Conservation (phyloP, 1,140 invertebrate species). For the Prorops nasuta region DNA sequence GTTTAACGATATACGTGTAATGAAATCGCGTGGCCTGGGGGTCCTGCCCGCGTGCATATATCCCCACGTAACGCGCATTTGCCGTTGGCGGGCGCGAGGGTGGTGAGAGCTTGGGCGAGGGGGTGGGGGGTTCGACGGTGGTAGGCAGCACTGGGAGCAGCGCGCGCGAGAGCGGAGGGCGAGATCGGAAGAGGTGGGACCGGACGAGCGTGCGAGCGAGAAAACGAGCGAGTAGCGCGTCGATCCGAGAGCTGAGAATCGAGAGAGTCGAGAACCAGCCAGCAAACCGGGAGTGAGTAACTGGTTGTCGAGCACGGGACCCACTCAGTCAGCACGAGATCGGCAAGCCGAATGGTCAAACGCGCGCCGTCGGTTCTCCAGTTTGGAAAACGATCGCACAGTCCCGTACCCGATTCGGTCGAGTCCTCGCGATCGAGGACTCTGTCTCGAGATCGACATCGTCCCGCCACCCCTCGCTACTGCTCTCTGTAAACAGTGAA, state of each 20-base stretch:
- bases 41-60: slow-evolving; percentile 18
- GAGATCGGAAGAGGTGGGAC: slow-evolving; percentile 19
- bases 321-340: slow-evolving; percentile 55
- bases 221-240: slow-evolving; percentile 27
- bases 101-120: slow-evolving; percentile 19
- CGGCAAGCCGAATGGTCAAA: slow-evolving; percentile 55
- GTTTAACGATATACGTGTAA: slow-evolving; percentile 21
- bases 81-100: slow-evolving; percentile 38
- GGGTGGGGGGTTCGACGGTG: slow-evolving; percentile 13
- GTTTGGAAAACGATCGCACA: no score
- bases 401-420: not conserved
- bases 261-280: slow-evolving; percentile 30
- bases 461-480: no score
- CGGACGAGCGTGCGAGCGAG: slow-evolving; percentile 31
- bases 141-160: slow-evolving; percentile 18
- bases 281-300: slow-evolving; percentile 36
- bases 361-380: slow-evolving; percentile 27
- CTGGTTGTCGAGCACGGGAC: slow-evolving; percentile 43
- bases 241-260: slow-evolving; percentile 12
- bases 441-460: no score
- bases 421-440: not conserved
- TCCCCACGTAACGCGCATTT: slow-evolving; percentile 23
- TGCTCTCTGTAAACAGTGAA: no score
- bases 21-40: slow-evolving; percentile 40
- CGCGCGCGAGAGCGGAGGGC: slow-evolving; percentile 17